Evolutionary conservation across 2,113 vertebrate species (phyloP), one percentile per base, ranked within the genome.

Genomic region (Albula goreensis): DNA sequence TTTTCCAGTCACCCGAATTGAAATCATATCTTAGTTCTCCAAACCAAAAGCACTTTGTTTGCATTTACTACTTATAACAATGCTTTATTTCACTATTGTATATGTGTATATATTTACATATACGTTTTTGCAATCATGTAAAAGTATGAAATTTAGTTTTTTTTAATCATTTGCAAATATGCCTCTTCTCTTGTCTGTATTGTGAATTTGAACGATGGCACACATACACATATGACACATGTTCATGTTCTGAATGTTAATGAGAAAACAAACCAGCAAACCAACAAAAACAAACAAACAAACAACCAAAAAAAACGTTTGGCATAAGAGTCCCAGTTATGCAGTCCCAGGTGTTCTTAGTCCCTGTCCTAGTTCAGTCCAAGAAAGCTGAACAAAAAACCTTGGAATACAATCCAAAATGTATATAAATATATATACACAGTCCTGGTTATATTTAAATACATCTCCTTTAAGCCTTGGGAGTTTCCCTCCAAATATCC

Each of bases 381-480:
- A 81, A 63, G 78, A 85, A 52, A 63, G 31, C 31, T 41, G 6
- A 77, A 49, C 60, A 41, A 87, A 85, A 84, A 87, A 86, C 93
- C 87, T 89, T 88, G 56, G 56, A 81, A 48, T 66, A 85, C 85
- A 80, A 87, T 89, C 91, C 86, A 81, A 91, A 88, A 88, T 91
- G 91, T 91, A 88, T 91, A 91, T 88, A 91, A 92, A 93, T 92
- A 89, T 92, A 93, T 93, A 83, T 88, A 93, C 91, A 89, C 88
- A 85, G 86, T 90, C 88, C 89, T 88, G 86, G 85, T 87, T 83
- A 86, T 86, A 82, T 89, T 79, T 86, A 81, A 49, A 85, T 66
- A 81, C 85, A 85, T 85, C 56, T 80, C 22, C 56, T 81, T 49
- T 80, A 78, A 85, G 85, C 81, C 84, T 41, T 57, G 51, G 60